Percentiles rank a stretch among this genome's conserved stretches.
Conservation (phyloP, 2,797 vertebrate species). For the Tenualosa thibaudeaui region DNA sequence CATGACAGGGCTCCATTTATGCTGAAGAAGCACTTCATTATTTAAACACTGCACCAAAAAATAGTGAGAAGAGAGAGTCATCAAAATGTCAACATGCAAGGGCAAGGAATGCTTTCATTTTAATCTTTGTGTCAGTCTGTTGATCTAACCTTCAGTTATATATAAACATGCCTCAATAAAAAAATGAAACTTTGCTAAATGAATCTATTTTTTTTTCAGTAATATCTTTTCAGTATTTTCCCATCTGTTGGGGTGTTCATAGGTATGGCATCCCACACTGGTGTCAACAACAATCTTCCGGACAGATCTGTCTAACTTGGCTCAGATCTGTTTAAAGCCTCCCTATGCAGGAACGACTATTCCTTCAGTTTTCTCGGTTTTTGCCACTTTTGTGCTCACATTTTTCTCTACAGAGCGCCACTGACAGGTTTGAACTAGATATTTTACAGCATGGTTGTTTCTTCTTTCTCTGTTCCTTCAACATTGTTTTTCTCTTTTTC, state of each 20-base stretch:
- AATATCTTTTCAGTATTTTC: background rate
- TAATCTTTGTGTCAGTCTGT: background rate
- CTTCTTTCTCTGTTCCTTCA: too few relatives aligned
- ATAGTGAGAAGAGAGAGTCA: background rate
- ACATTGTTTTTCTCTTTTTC: too few relatives aligned
- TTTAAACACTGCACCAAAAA: constrained; percentile 20
- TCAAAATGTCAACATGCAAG: background rate
- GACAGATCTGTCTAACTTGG: too few relatives aligned
- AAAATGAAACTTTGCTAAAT: background rate
- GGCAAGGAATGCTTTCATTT: background rate
- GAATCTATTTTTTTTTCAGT: background rate
- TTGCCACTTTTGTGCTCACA: too few relatives aligned
- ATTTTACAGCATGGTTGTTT: too few relatives aligned
- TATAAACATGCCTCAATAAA: background rate
- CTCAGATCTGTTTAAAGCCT: too few relatives aligned
- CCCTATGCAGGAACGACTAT: too few relatives aligned
- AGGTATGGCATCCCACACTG: background rate
- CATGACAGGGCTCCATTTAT: background rate
- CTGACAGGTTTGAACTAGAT: too few relatives aligned
- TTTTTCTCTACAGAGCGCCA: too few relatives aligned
- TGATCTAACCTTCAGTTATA: background rate
- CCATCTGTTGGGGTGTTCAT: background rate
- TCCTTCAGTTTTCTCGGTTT: too few relatives aligned
- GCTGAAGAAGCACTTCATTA: constrained; percentile 11
- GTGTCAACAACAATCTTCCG: background rate